Evolutionary conservation across 2,888 invertebrate species (phyloP).

Genomic region (Steinernema hermaphroditum): DNA sequence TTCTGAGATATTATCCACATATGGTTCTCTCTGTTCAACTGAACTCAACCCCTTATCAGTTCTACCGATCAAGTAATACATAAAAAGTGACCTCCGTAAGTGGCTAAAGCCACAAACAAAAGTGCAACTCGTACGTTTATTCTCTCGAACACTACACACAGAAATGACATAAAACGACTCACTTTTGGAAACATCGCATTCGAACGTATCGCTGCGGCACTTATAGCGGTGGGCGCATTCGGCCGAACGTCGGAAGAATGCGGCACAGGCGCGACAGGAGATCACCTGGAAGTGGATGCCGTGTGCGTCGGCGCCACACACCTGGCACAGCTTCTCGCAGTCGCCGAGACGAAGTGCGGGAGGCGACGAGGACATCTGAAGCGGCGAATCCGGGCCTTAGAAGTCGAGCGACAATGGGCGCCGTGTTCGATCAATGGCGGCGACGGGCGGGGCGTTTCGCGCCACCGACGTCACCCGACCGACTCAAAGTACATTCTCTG

Average conservation of each 20-base stretch:
- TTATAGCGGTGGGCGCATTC: not conserved
- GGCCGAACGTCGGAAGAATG: conserved; percentile 33
- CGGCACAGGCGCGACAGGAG: conserved; percentile 35
- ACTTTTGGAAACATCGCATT: conserved; percentile 23
- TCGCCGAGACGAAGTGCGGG: conserved; percentile 9
- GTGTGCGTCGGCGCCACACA: conserved; percentile 12
- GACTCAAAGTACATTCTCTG: not conserved
- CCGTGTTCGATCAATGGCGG: conserved; percentile 11
- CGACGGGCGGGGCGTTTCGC: conserved; percentile 20
- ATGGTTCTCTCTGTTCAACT: too few species aligned
- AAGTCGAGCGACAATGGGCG: conserved; percentile 3
- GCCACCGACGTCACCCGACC: not conserved
- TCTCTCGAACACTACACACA: too few species aligned
- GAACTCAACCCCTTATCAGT: too few species aligned
- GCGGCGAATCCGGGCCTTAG: not conserved
- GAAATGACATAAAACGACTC: not conserved
- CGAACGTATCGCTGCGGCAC: not conserved
- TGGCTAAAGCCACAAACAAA: too few species aligned
- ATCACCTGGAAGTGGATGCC: conserved; percentile 34
- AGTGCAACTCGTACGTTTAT: too few species aligned
- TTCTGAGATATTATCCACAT: too few species aligned
- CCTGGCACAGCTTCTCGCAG: conserved; percentile 1
- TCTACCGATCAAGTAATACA: too few species aligned
- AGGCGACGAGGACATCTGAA: conserved; percentile 6
- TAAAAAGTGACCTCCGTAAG: too few species aligned